Percentiles rank a stretch among this genome's conserved stretches.
Evolutionary conservation across 2,113 vertebrate genomes (phyloP).

Genomic region (Vulpes vulpes): DNA sequence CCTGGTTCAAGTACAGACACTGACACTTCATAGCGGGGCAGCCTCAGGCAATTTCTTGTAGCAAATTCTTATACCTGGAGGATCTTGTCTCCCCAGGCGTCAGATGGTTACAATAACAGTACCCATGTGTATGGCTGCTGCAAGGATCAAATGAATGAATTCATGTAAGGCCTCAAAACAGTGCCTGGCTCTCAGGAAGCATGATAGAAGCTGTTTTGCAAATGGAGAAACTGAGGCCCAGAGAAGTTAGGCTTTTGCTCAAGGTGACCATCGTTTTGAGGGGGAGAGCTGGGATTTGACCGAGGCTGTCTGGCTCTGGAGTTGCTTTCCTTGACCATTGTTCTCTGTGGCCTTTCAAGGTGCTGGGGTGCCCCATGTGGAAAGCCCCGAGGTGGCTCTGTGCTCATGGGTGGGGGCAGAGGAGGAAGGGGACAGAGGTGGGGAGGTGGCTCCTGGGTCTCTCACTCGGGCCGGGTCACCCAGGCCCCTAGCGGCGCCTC

Average conservation of each 20-base stretch:
- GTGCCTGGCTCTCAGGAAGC: not conserved
- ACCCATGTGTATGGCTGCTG: not conserved
- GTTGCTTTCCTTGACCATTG: not conserved
- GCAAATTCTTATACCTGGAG: not conserved
- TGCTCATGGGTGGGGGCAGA: not conserved
- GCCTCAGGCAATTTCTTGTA: not conserved
- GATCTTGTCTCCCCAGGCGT: not conserved
- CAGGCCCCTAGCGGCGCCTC: conserved; percentile 37
- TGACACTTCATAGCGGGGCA: not conserved
- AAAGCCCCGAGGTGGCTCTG: not conserved
- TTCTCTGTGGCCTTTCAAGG: not conserved
- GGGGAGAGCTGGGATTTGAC: not conserved
- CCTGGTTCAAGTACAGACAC: not conserved
- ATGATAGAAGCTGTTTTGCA: not conserved
- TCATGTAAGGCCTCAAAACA: accelerated
- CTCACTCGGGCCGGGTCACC: not conserved
- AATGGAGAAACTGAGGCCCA: not conserved
- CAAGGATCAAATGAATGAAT: not conserved
- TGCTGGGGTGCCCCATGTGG: not conserved
- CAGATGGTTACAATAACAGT: not conserved
- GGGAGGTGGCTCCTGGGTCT: not conserved
- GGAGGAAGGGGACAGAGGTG: not conserved
- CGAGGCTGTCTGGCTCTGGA: not conserved
- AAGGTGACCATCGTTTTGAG: not conserved
- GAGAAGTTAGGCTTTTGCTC: not conserved